Conservation (phyloP, 2,888 invertebrate species). For the Thecophora atra region DNA sequence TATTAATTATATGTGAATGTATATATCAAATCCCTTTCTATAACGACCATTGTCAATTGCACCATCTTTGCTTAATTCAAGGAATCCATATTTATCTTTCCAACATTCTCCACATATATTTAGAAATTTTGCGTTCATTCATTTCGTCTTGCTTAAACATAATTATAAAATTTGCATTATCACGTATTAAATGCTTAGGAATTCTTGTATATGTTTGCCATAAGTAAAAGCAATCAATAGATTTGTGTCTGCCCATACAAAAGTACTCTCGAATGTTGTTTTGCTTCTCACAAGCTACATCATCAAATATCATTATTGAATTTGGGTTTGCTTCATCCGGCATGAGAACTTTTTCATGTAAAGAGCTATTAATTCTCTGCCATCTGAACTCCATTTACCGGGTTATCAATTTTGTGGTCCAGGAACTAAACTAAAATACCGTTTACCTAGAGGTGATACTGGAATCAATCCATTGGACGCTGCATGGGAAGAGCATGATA, state of each 20-base stretch:
- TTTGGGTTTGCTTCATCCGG: constrained; percentile 43
- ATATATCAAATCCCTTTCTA: constrained; percentile 52
- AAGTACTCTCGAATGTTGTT: no score
- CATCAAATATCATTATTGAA: constrained; percentile 58
- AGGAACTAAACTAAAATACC: no score
- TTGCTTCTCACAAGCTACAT: no score
- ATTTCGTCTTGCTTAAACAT: constrained; percentile 48
- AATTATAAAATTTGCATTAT: constrained; percentile 51
- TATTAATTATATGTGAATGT: no score
- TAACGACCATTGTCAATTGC: constrained; percentile 52
- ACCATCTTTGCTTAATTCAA: constrained; percentile 54
- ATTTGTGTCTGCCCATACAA: no score
- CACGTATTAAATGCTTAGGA: constrained; percentile 58
- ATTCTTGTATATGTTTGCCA: constrained; percentile 44
- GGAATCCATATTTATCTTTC: constrained; percentile 52
- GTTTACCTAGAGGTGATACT: no score
- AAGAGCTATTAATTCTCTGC: no score
- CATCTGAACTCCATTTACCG: no score
- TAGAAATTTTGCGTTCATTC: constrained; percentile 52
- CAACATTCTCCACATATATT: constrained; percentile 54
- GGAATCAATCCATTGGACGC: no score
- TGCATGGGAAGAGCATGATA: no score
- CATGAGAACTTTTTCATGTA: constrained; percentile 46
- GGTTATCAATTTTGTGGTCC: no score
- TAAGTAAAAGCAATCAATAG: no score